These are phyloP conservation scores for Sphaerodactylus townsendi DNA, from an alignment of 2,113 vertebrate species.

Conservation along the genomic window DNA sequence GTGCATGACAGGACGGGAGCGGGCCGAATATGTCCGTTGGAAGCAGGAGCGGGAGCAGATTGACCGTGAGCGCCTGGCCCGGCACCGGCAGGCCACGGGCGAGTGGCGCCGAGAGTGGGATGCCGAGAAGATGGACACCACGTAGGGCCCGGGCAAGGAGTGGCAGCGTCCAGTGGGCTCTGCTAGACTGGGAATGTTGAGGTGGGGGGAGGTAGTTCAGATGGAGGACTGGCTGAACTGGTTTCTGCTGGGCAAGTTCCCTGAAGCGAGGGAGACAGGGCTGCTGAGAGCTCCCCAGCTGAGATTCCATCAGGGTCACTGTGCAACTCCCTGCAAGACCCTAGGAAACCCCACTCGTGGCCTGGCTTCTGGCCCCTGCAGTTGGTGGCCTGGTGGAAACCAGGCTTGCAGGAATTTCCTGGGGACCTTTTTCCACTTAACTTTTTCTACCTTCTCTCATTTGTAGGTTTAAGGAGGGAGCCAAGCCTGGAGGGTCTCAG, in stretches of 20 bases:
- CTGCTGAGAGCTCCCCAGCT: not conserved
- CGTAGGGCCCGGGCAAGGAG: constrained; percentile 67
- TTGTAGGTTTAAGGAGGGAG: not conserved
- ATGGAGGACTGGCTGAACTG: not conserved
- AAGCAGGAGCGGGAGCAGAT: constrained; percentile 93
- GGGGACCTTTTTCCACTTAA: too few species aligned
- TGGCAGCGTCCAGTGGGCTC: too few species aligned
- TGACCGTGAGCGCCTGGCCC: constrained; percentile 86
- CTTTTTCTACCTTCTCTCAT: accelerated
- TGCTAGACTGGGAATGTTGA: too few species aligned
- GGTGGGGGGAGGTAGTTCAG: not conserved
- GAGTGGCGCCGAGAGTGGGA: constrained; percentile 95
- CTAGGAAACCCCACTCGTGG: too few species aligned
- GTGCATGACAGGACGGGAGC: constrained; percentile 92
- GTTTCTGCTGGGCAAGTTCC: too few species aligned
- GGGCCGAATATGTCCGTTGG: constrained; percentile 91
- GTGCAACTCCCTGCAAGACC: too few species aligned
- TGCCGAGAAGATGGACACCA: constrained; percentile 85
- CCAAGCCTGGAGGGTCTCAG: not conserved
- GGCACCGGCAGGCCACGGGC: constrained; percentile 89
- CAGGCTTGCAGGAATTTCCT: not conserved
- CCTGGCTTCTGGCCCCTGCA: too few species aligned
- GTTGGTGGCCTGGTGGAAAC: too few species aligned
- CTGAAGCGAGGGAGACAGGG: not conserved
- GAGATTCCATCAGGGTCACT: too few species aligned